A percentile compares a stretch with the other conserved stretches of the same genome.
phyloP scores from a whole-genome alignment of 1,140 invertebrate genomes.

The Oreohelix idahoensis region DNA sequence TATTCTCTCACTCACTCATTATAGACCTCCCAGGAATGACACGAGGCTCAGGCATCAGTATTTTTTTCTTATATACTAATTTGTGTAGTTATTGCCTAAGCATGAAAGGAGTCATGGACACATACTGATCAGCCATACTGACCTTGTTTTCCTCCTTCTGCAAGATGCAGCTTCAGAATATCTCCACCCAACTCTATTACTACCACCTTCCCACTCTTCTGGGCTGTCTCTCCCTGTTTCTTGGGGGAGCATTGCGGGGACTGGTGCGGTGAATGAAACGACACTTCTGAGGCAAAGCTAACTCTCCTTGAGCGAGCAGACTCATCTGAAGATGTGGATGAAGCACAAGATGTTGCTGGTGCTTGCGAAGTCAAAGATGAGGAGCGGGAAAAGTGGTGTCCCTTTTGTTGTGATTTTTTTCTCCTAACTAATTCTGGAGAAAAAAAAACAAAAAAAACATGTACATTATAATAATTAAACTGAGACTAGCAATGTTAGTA shows the following conservation, averaged over 20 bases:
- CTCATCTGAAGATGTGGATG: conserved; percentile 39
- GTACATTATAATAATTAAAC: too few species aligned
- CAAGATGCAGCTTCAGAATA: conserved; percentile 4
- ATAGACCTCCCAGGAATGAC: too few species aligned
- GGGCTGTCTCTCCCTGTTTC: conserved; percentile 31
- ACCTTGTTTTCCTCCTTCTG: background rate
- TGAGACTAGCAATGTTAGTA: too few species aligned
- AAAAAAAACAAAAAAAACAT: too few species aligned
- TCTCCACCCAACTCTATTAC: conserved; percentile 31
- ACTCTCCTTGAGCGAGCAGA: conserved; percentile 59
- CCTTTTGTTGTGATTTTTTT: background rate
- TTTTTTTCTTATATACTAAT: too few species aligned
- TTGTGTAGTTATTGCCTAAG: too few species aligned
- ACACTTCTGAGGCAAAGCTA: conserved; percentile 69
- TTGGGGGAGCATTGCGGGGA: conserved; percentile 58
- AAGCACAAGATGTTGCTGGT: conserved; percentile 15
- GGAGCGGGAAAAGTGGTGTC: background rate
- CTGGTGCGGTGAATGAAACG: conserved; percentile 63
- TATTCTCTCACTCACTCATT: too few species aligned
- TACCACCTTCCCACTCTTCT: conserved; percentile 34
- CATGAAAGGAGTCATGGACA: too few species aligned
- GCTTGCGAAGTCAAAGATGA: background rate
- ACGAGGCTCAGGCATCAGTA: too few species aligned
- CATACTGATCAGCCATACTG: background rate
- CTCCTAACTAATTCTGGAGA: conserved; percentile 4